Evolutionary conservation across 2,797 vertebrate genomes (phyloP).

Genomic region (Rhinatrema bivittatum): DNA sequence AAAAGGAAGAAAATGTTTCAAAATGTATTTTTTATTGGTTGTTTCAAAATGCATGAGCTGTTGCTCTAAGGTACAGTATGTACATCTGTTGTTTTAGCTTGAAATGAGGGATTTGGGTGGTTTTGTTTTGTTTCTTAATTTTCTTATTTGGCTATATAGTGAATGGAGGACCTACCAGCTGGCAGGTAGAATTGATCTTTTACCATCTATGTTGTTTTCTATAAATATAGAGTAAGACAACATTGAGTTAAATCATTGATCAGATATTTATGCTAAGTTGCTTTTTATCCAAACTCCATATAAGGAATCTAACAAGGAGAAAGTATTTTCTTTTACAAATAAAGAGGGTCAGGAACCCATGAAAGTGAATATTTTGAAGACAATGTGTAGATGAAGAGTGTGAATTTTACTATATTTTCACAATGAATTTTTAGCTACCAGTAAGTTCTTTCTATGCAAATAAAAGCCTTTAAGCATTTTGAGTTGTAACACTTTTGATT

Average conservation of each 20-base stretch:
- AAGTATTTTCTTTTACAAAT: background rate
- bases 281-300: background rate
- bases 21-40: conserved; percentile 41
- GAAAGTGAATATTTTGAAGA: background rate
- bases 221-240: background rate
- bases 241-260: background rate
- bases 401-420: background rate
- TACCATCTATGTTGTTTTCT: background rate
- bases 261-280: background rate
- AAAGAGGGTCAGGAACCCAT: conserved; percentile 9
- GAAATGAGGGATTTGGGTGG: conserved; percentile 4
- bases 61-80: conserved; percentile 15
- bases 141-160: background rate
- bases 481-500: conserved; percentile 14
- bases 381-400: conserved; percentile 1
- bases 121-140: background rate
- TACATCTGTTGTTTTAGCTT: conserved; percentile 22
- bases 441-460: conserved; percentile 10
- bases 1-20: conserved; percentile 38
- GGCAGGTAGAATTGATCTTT: background rate
- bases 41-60: conserved; percentile 7
- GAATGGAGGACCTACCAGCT: background rate
- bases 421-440: conserved; percentile 9
- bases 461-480: conserved; percentile 6
- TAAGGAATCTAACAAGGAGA: conserved; percentile 7